Evolutionary conservation across 2,113 vertebrate genomes (phyloP), one percentile per base, ranked within the genome.

Genomic region (Petromus typicus): DNA sequence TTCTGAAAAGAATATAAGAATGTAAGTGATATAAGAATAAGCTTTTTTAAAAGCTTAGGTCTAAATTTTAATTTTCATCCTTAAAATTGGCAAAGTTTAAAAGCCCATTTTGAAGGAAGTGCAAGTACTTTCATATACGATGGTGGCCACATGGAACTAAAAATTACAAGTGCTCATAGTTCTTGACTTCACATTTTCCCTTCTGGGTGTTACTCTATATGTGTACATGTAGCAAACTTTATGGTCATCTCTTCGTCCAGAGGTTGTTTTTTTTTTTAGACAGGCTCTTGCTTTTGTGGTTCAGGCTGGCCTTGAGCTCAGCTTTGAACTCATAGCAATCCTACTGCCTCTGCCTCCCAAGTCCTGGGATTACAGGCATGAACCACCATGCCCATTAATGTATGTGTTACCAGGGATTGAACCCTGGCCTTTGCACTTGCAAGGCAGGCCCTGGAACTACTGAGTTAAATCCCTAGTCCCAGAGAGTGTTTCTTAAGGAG

Each of bases 111-210:
- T 5, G 34, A 82, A 34, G 37, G 64, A 22, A 64, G 86, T 61
- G 59, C 20, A 25, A 64, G 34, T 6, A 45, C 32, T 67, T 20
- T 56, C 10, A 10, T 16, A 81, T 4, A 18, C 5, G 54, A 66
- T 90, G 82, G 40, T 85, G 2, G n/a, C 82, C 61, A 7, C 30
- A 48, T 9, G 88, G 89, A 32, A 11, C 80, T 18, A 71, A 89
- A 93, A 81, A 90, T 57, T 51, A 85, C 7, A 95, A n/a, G n/a
- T 56, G 5, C 17, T 51, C 14, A 22, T 78, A 56, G 1, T 67
- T 91, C 94, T 93, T 63, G 54, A 78, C 43, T 32, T 86, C 40
- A 64, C 48, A n/a, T 54, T 82, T 92, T 37, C 18, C 92, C 30
- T 23, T 54, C 23, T 43, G 56, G 59, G 48, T 64, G 14, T 80